These are phyloP conservation scores for Camelus bactrianus DNA, from an alignment of 2,113 vertebrate species.

Conservation along the genomic window DNA sequence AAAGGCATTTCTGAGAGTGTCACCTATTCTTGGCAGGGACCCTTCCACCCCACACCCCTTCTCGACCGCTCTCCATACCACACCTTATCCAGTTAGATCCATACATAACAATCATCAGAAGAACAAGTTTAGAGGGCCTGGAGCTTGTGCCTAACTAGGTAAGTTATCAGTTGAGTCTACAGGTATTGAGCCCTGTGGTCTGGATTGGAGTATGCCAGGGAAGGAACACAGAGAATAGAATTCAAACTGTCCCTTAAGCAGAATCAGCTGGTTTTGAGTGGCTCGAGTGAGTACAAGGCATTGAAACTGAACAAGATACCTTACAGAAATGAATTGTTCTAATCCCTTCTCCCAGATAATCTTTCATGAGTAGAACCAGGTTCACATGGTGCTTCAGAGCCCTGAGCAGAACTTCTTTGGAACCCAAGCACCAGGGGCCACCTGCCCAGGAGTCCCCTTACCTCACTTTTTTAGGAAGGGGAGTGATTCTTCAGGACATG, in stretches of 20 bases:
- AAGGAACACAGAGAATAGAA: slow-evolving; percentile 31
- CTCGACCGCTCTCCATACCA: not conserved
- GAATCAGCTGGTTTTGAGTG: slow-evolving; percentile 26
- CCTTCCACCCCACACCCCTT: not conserved
- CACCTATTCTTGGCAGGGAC: slow-evolving; percentile 53
- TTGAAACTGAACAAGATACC: slow-evolving; percentile 69
- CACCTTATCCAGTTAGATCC: slow-evolving; percentile 32
- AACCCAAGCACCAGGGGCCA: slow-evolving; percentile 17
- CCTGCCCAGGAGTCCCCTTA: slow-evolving; percentile 27
- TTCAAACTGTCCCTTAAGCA: slow-evolving; percentile 38
- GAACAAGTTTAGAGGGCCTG: slow-evolving; percentile 33
- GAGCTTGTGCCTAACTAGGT: not conserved
- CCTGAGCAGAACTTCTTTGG: slow-evolving; percentile 61
- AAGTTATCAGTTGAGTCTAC: not conserved
- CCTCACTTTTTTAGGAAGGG: slow-evolving; percentile 31
- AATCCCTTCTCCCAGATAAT: slow-evolving; percentile 26
- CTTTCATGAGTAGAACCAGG: slow-evolving; percentile 52
- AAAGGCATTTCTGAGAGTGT: slow-evolving; percentile 30
- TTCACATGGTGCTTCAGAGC: slow-evolving; percentile 76
- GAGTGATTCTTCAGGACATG: slow-evolving; percentile 20
- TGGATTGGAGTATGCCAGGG: not conserved
- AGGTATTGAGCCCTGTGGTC: not conserved
- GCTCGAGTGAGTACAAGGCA: slow-evolving; percentile 54
- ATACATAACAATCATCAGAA: not conserved
- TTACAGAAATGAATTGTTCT: slow-evolving; percentile 57